Evolutionary conservation across 2,113 vertebrate species (phyloP), one percentile per base, ranked within the genome.

Genomic region (Epinephelus cyanopodus): DNA sequence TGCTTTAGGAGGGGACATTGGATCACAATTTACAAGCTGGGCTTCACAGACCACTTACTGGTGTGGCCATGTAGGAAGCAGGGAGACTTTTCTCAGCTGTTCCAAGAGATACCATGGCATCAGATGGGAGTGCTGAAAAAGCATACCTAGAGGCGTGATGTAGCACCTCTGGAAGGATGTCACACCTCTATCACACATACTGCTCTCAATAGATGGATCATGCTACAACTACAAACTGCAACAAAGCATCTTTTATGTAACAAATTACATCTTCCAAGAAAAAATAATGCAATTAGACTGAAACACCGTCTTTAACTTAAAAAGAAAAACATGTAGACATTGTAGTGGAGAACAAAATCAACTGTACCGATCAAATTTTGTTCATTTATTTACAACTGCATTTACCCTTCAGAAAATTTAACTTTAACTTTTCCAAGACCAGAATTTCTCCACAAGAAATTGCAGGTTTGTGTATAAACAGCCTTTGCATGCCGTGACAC

Each of bases 31-130:
- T 48, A 60, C 3, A 57, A 53, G 39, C 15, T 5, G n/a, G 5
- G 5, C 13, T 74, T 11, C 39, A 61, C 25, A 54, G 45, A 17
- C 47, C 23, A 60, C 18, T 80, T 29, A 69, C n/a, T 33, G 4
- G 17, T 9, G 27, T n/a, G 72, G 67, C 39, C 25, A 18, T 27
- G 11, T 27, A 82, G 48, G 8, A 62, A 73, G 70, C n/a, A 47
- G 58, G 21, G 18, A 63, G 77, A 52, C 33, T 72, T 66, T 83
- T 81, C 39, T 82, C 82, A 79, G 84, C 85, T 81, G 77, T 52
- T 85, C 33, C 52, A 48, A 65, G 50, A 73, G 67, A 81, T 86
- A 71, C 39, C 61, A 74, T n/a, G 29, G 62, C 37, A 65, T 67
- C 74, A 74, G 72, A 84, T 57, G 78, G 65, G 71, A 76, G 47